phyloP scores from a whole-genome alignment of 2,797 vertebrate genomes.

The Poeciliopsis turneri region DNA sequence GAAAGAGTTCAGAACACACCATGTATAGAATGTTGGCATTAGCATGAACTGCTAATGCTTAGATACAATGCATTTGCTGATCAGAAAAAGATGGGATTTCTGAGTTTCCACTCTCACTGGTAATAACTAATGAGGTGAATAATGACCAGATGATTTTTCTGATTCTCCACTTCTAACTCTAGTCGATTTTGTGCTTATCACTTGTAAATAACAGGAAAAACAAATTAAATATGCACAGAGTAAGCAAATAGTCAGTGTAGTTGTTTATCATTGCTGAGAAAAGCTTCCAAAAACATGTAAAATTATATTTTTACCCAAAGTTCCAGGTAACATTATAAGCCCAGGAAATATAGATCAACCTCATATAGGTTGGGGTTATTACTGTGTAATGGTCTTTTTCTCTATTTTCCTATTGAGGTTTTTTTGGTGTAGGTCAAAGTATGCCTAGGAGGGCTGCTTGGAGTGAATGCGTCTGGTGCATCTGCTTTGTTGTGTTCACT shows the following conservation, averaged over 20 bases:
- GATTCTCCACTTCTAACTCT: too few relatives aligned
- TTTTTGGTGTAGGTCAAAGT: slow-evolving; percentile 26
- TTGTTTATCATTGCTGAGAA: not conserved
- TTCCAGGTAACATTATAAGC: not conserved
- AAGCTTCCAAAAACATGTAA: not conserved
- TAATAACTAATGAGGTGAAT: too few relatives aligned
- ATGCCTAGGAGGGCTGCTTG: slow-evolving; percentile 18
- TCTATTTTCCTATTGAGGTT: slow-evolving; percentile 16
- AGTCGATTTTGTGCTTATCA: not conserved
- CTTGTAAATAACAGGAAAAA: not conserved
- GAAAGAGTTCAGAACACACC: too few relatives aligned
- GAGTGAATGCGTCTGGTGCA: slow-evolving; percentile 36
- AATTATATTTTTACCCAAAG: not conserved
- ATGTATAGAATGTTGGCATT: too few relatives aligned
- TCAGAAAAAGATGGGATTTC: too few relatives aligned
- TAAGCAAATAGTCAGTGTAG: not conserved
- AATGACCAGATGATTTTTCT: too few relatives aligned
- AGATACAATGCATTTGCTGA: too few relatives aligned
- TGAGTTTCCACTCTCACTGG: too few relatives aligned
- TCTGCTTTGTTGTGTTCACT: slow-evolving; percentile 47
- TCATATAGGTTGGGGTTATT: not conserved
- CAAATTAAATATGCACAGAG: not conserved
- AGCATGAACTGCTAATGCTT: too few relatives aligned
- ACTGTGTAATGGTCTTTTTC: not conserved
- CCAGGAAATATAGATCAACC: not conserved